Evolutionary conservation across 2,797 vertebrate species (phyloP), one percentile per base, ranked within the genome.

Genomic region (Coregonus suidteri): DNA sequence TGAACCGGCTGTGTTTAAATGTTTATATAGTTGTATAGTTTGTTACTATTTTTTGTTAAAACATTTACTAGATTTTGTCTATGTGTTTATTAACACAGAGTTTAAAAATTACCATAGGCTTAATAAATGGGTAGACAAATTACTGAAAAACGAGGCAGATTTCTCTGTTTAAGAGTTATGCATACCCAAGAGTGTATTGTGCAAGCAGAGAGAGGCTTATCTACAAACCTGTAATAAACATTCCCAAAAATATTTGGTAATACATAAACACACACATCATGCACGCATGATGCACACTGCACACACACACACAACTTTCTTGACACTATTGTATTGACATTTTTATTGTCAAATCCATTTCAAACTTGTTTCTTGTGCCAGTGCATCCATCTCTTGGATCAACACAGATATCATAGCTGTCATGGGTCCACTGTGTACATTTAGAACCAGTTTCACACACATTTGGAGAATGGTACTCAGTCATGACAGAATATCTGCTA

Each of bases 71-170:
- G 88, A 85, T 88, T 71, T 90, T 93, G 78, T 90, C 88, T 85
- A 81, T 90, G 85, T 93, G 72, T 89, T 89, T 79, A 54, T 93
- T 94, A 96, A 95, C 93, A n/a, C 90, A 87, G 90, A 93, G 81
- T 86, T 85, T 85, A 89, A 91, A 90, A 91, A n/a, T n/a, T 89
- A 84, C 66, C 76, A 78, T 93, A 88, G 90, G 85, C 83, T 83
- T 84, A 88, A 91, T 86, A 88, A 91, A 90, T 67, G 81, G 77
- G 89, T 82, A 82, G 62, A 75, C 75, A 85, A 83, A 85, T 82
- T 75, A 88, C 83, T 88, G 84, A 84, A 83, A 78, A 81, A 83
- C n/a, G 74, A 68, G 83, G 81, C 68, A 67, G 74, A 85, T 69
- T 41, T 37, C 66, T 88, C 88, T 83, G 80, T 91, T 89, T 82